Conservation (phyloP, 2,888 invertebrate genomes). For the Chymomyza fuscimana region DNA sequence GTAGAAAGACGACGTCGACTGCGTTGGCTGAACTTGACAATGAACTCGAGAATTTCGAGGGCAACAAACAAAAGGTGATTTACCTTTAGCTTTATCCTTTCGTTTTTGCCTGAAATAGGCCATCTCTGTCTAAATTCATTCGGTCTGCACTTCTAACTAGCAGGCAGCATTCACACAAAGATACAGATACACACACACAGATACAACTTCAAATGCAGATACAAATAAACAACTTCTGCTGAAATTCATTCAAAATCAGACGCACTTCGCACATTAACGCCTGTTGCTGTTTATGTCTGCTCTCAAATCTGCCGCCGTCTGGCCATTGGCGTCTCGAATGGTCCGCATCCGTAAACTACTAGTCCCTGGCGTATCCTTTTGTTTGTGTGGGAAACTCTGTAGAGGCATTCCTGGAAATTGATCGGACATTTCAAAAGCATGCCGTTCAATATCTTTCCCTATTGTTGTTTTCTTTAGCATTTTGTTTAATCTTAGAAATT, state of each 20-base stretch:
- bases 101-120: conserved; percentile 26
- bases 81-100: conserved; percentile 64
- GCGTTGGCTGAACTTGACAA: conserved; percentile 63
- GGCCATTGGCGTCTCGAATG: conserved; percentile 10
- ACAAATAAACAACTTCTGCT: conserved; percentile 43
- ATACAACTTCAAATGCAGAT: conserved; percentile 34
- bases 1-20: not conserved
- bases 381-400: conserved; percentile 62
- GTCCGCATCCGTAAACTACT: conserved; percentile 5
- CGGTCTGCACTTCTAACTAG: conserved; percentile 16
- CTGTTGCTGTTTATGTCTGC: conserved; percentile 22
- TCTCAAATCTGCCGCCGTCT: conserved; percentile 9
- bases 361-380: conserved; percentile 43
- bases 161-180: conserved; percentile 10
- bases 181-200: conserved; percentile 30
- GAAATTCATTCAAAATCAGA: conserved; percentile 63
- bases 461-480: conserved; percentile 8
- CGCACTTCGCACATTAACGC: conserved; percentile 75
- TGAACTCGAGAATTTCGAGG: conserved; percentile 70
- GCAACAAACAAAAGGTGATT: conserved; percentile 69
- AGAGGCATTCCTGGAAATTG: conserved; percentile 62
- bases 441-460: conserved; percentile 23
- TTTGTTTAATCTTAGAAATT: conserved; percentile 49
- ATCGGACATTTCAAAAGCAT: conserved; percentile 68
- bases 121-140: conserved; percentile 41